phyloP scores from a whole-genome alignment of 1,140 invertebrate genomes.

The Drosophila parvula region DNA sequence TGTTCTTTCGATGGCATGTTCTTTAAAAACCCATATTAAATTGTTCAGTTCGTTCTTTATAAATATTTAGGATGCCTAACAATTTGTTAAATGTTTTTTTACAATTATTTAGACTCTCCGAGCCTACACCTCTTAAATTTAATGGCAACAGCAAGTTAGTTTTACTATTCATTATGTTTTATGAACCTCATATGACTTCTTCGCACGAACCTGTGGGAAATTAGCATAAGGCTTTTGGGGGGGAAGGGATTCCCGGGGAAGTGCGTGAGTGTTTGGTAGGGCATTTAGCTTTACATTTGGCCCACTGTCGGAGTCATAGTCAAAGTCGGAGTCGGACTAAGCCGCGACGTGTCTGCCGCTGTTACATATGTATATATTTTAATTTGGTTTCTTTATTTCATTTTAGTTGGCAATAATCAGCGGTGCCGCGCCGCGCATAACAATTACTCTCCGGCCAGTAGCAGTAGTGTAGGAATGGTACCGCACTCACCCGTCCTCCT shows the following conservation, averaged over 20 bases:
- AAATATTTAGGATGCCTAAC: neutral
- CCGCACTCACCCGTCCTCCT: slow-evolving; percentile 21
- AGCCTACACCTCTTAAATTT: neutral
- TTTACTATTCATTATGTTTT: slow-evolving; percentile 55
- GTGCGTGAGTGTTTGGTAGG: slow-evolving; percentile 51
- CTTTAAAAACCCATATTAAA: neutral
- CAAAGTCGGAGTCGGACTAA: slow-evolving; percentile 34
- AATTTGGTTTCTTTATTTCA: slow-evolving; percentile 79
- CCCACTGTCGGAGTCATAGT: slow-evolving; percentile 9
- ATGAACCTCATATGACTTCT: slow-evolving; percentile 26
- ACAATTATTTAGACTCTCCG: neutral
- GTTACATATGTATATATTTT: slow-evolving; percentile 68
- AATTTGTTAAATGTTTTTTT: neutral
- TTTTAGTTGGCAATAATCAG: slow-evolving; percentile 83
- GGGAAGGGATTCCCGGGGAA: neutral
- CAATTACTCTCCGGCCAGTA: slow-evolving; percentile 53
- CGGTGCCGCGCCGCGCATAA: slow-evolving; percentile 64
- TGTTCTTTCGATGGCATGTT: too few species aligned
- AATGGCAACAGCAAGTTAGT: slow-evolving; percentile 9
- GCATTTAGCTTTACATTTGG: slow-evolving; percentile 59
- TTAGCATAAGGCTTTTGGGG: slow-evolving; percentile 57
- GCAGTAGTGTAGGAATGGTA: slow-evolving; percentile 50
- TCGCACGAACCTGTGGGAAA: slow-evolving; percentile 51
- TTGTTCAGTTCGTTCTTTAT: neutral
- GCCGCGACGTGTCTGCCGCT: slow-evolving; percentile 43